Conservation (phyloP, 2,888 invertebrate species). For the Diarsia dahlii region DNA sequence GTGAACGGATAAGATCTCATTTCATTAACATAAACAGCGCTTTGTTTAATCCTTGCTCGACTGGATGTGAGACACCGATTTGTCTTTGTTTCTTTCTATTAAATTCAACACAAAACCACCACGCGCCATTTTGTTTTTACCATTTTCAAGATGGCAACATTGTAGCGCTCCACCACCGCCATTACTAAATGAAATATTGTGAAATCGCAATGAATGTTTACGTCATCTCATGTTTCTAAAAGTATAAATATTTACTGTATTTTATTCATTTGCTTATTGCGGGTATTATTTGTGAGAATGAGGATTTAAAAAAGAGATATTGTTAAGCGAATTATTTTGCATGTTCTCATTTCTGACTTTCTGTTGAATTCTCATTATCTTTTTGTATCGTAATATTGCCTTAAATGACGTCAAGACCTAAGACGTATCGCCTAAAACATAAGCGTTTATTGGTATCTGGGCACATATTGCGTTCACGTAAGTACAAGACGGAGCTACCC, state of each 20-base stretch:
- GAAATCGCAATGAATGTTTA: slow-evolving; percentile 48
- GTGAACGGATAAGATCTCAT: slow-evolving; percentile 72
- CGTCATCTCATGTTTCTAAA: slow-evolving; percentile 32
- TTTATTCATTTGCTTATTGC: slow-evolving; percentile 15
- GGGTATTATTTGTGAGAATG: slow-evolving; percentile 13
- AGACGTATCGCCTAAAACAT: slow-evolving; percentile 52
- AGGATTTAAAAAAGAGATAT: background rate
- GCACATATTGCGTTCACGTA: slow-evolving; percentile 62
- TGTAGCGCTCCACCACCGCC: slow-evolving; percentile 34
- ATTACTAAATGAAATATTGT: slow-evolving; percentile 50
- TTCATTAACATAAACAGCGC: slow-evolving; percentile 78
- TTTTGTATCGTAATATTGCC: background rate
- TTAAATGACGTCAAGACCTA: slow-evolving; percentile 24
- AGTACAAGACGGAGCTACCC: slow-evolving; percentile 63
- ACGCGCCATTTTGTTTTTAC: slow-evolving; percentile 51
- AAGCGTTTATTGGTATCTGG: slow-evolving; percentile 64
- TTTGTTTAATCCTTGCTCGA: slow-evolving; percentile 70
- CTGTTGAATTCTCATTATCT: background rate
- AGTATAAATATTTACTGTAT: slow-evolving; percentile 38
- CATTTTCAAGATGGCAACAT: slow-evolving; percentile 57
- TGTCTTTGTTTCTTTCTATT: slow-evolving; percentile 66
- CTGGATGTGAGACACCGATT: slow-evolving; percentile 59
- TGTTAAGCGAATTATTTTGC: background rate
- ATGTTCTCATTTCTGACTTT: background rate
- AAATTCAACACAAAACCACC: slow-evolving; percentile 48